Evolutionary conservation across 2,888 invertebrate genomes (phyloP), one percentile per base, ranked within the genome.

Genomic region (Galerucella pusilla): DNA sequence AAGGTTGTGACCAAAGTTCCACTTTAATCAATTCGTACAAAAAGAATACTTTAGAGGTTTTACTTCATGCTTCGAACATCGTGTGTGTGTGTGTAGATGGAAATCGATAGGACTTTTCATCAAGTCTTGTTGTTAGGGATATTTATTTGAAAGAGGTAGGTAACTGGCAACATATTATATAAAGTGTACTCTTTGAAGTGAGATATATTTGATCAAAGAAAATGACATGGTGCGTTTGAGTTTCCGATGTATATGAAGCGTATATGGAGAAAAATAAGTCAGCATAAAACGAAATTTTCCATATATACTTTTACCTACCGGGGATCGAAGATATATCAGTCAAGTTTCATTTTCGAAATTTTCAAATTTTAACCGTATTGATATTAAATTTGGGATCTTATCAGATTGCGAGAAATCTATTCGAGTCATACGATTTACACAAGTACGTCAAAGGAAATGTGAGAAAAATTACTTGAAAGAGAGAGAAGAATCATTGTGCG

Each of bases 131-230:
- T 70, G 78, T 78, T 78, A 77, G 75, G 77, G 75, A 77, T 78
- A 74, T 78, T 78, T 77, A 78, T 78, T 74, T 75, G 76, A 71
- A 20, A 66, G 64, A 64, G 42, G 46, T 72, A 63, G 68, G 73
- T 72, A 77, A 75, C 70, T 77, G 75, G 72, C 67, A 77, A 76
- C 77, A 71, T 73, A 75, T 75, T 75, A 75, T 77, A 73, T n/a
- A n/a, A 79, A 80, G 78, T 79, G 79, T 74, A 79, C 63, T 75
- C 79, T 75, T 65, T 76, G 79, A 76, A 77, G 78, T 77, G 80
- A 75, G 77, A 73, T 66, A 80, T 79, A 81, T 80, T 82, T 76
- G 81, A 81, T 81, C 81, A 82, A 82, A 82, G 82, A 77, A 79
- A 79, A 76, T 77, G 78, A 79, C 72, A 67, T 75, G 80, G 76